A percentile compares a stretch with the other conserved stretches of the same genome.
phyloP scores from a whole-genome alignment of 2,888 invertebrate genomes.

The Drosophila niveifrons region DNA sequence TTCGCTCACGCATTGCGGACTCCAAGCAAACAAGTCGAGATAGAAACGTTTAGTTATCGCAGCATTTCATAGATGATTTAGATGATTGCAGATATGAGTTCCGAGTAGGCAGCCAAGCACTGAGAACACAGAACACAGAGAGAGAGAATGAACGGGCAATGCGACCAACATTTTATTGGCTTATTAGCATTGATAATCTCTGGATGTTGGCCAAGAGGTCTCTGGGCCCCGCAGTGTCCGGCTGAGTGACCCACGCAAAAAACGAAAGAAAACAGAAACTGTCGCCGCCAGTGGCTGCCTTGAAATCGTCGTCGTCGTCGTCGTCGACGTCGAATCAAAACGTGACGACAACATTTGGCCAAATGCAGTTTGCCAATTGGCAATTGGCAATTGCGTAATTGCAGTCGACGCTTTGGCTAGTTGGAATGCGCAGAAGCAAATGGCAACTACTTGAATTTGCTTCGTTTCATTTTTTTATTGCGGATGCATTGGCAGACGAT shows the following conservation, averaged over 20 bases:
- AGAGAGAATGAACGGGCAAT: not conserved
- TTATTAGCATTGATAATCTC: slow-evolving; percentile 80
- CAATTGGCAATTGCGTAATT: slow-evolving; percentile 57
- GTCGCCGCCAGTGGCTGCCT: slow-evolving; percentile 43
- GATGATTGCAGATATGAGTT: slow-evolving; percentile 58
- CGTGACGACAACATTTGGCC: slow-evolving; percentile 69
- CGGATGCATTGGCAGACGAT: slow-evolving; percentile 80
- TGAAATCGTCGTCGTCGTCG: slow-evolving; percentile 41
- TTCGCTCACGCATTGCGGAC: slow-evolving; percentile 31
- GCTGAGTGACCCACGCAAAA: slow-evolving; percentile 66
- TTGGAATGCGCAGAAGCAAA: slow-evolving; percentile 46
- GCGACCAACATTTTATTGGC: slow-evolving; percentile 58
- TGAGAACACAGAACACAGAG: not conserved
- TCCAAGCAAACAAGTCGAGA: slow-evolving; percentile 27
- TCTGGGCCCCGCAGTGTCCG: slow-evolving; percentile 56
- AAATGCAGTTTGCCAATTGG: slow-evolving; percentile 48
- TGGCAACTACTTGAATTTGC: slow-evolving; percentile 15
- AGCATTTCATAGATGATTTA: slow-evolving; percentile 70
- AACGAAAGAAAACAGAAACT: slow-evolving; percentile 38
- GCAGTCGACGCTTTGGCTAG: slow-evolving; percentile 38
- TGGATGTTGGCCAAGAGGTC: slow-evolving; percentile 72
- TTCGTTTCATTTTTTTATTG: slow-evolving; percentile 59
- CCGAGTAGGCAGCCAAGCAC: slow-evolving; percentile 50
- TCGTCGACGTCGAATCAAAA: slow-evolving; percentile 34
- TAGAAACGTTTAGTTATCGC: slow-evolving; percentile 61